Percentiles rank a stretch among this genome's conserved stretches.
Evolutionary conservation across 2,888 invertebrate species (phyloP).

Genomic region (Amiota mariae): DNA sequence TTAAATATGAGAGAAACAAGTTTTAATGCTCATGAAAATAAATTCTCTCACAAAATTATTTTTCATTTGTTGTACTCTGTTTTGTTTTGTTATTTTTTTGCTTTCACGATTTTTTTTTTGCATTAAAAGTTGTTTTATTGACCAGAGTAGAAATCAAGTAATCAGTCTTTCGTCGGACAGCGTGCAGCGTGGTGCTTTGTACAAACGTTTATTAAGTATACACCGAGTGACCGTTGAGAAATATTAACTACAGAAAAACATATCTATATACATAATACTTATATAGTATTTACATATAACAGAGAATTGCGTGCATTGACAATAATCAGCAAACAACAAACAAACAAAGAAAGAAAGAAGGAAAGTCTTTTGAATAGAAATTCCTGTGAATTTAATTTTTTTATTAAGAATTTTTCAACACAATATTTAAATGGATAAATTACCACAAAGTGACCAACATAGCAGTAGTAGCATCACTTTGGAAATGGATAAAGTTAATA

Average conservation of each 20-base stretch:
- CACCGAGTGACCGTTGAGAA: too few relatives aligned
- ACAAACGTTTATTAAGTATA: not conserved
- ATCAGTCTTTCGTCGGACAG: conserved; percentile 6
- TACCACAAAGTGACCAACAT: conserved; percentile 40
- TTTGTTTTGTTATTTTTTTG: too few relatives aligned
- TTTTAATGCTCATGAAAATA: too few relatives aligned
- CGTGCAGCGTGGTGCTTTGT: not conserved
- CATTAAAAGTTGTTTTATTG: too few relatives aligned
- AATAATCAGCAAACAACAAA: not conserved
- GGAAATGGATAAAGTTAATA: conserved; percentile 49
- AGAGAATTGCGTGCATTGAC: not conserved
- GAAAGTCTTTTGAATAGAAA: not conserved
- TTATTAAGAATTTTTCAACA: not conserved
- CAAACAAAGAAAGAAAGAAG: conserved; percentile 14
- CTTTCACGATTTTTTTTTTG: too few relatives aligned
- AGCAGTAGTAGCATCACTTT: conserved; percentile 34
- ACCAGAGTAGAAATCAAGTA: too few relatives aligned
- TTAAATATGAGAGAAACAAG: too few relatives aligned
- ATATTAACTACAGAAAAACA: too few relatives aligned
- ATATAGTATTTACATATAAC: not conserved
- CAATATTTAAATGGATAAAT: not conserved
- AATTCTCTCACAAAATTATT: too few relatives aligned
- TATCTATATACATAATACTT: not conserved
- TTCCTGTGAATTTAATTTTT: conserved; percentile 5
- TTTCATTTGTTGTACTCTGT: too few relatives aligned